Conservation (phyloP, 2,888 invertebrate genomes). For the Caenorhabditis plicata region DNA sequence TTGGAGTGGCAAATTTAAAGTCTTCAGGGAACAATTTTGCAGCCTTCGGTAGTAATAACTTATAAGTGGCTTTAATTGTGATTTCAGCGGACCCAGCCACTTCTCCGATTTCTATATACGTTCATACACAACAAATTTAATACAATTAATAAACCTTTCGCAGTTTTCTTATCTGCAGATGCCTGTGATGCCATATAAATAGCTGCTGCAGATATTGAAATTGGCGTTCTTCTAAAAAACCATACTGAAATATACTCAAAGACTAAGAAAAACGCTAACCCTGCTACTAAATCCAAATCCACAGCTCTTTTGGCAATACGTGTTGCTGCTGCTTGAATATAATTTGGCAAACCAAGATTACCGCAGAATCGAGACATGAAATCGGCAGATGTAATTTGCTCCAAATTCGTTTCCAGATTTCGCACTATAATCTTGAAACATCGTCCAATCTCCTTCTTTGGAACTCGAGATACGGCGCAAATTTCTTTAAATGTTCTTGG, state of each 20-base stretch:
- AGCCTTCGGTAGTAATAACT: conserved; percentile 88
- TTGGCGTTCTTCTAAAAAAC: conserved; percentile 81
- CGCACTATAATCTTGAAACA: conserved; percentile 96
- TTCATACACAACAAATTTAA: neutral
- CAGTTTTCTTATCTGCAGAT: conserved; percentile 88
- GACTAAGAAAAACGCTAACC: conserved; percentile 10
- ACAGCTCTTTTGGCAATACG: conserved; percentile 94
- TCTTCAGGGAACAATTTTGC: conserved; percentile 89
- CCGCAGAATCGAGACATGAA: conserved; percentile 92
- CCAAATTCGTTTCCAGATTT: conserved; percentile 92
- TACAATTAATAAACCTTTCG: conserved; percentile 72
- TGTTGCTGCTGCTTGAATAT: conserved; percentile 77
- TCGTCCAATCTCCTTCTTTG: conserved; percentile 94
- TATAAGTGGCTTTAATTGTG: conserved; percentile 94
- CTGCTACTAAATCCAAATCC: conserved; percentile 75
- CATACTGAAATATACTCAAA: neutral
- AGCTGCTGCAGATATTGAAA: conserved; percentile 97
- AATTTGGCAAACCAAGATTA: conserved; percentile 77
- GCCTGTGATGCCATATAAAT: conserved; percentile 99
- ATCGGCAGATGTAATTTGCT: conserved; percentile 94
- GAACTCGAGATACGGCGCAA: conserved; percentile 90
- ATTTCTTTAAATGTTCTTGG: conserved; percentile 97
- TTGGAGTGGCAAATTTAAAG: conserved; percentile 90
- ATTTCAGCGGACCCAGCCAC: conserved; percentile 97
- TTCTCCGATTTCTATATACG: conserved; percentile 82